Conservation (phyloP, 2,113 vertebrate species). For the Hassar affinis region DNA sequence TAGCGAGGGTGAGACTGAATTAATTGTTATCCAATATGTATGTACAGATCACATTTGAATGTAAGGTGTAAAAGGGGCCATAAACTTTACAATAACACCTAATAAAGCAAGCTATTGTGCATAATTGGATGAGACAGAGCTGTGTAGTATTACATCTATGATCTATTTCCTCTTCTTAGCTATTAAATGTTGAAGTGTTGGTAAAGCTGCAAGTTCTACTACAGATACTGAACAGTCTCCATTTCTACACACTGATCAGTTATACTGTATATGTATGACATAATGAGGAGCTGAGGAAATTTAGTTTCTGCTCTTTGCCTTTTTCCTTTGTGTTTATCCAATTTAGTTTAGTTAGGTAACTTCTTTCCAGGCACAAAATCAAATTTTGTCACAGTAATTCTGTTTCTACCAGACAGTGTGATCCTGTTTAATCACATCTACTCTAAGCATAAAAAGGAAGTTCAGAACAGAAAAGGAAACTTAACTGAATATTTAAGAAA, state of each 20-base stretch:
- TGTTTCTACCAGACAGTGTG: no score
- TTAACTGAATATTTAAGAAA: no score
- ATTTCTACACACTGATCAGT: background rate
- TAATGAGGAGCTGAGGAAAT: no score
- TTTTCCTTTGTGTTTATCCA: no score
- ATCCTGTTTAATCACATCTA: no score
- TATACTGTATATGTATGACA: no score
- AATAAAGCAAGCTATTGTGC: background rate
- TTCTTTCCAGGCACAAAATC: no score
- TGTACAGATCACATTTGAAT: background rate
- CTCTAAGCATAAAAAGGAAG: no score
- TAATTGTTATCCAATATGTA: background rate
- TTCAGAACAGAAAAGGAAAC: no score
- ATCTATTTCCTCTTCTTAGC: background rate
- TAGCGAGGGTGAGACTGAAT: background rate
- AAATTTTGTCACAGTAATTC: no score
- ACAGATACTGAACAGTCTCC: background rate
- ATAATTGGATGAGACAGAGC: background rate
- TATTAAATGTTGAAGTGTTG: background rate
- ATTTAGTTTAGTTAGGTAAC: no score
- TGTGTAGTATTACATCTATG: background rate
- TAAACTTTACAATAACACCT: background rate
- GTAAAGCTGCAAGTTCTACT: background rate
- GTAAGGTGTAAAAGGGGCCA: background rate
- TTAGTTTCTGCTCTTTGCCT: no score